phyloP scores from a whole-genome alignment of 2,888 invertebrate species.

The Notodonta dromedarius region DNA sequence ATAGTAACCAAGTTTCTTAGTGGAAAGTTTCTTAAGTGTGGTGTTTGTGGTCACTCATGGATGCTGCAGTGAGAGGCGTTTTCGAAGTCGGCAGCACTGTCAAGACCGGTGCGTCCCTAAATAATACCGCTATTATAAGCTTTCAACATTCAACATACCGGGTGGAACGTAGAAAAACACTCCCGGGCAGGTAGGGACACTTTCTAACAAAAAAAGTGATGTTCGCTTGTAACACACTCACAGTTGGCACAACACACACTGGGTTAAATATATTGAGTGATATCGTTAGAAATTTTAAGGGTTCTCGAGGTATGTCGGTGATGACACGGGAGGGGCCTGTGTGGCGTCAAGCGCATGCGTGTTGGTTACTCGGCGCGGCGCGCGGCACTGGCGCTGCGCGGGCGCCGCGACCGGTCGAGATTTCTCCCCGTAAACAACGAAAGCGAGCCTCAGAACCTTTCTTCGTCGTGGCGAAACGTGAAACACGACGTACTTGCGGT shows the following conservation, averaged over 20 bases:
- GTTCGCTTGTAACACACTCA: slow-evolving; percentile 32
- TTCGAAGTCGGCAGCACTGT: slow-evolving; percentile 16
- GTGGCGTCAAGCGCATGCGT: slow-evolving; percentile 38
- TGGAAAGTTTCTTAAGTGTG: slow-evolving; percentile 32
- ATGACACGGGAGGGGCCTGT: slow-evolving; percentile 33
- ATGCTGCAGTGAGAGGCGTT: slow-evolving; percentile 28
- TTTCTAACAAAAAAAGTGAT: slow-evolving; percentile 54
- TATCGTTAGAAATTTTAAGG: slow-evolving; percentile 13
- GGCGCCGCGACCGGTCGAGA: slow-evolving; percentile 70
- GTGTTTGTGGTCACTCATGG: slow-evolving; percentile 25
- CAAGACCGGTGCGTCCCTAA: slow-evolving; percentile 51
- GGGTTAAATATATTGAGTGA: slow-evolving; percentile 16
- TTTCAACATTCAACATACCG: slow-evolving; percentile 65
- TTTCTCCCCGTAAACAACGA: slow-evolving; percentile 83
- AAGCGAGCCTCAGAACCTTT: slow-evolving; percentile 79
- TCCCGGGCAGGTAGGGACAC: slow-evolving; percentile 58
- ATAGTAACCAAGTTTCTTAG: slow-evolving; percentile 18
- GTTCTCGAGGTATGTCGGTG: slow-evolving; percentile 19
- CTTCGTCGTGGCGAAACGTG: slow-evolving; percentile 73
- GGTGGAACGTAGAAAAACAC: slow-evolving; percentile 61
- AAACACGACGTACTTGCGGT: slow-evolving; percentile 19
- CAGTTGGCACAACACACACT: slow-evolving; percentile 43
- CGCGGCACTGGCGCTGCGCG: slow-evolving; percentile 54
- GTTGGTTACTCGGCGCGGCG: slow-evolving; percentile 50
- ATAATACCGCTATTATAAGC: slow-evolving; percentile 61